Conservation (phyloP, 1,140 invertebrate species). For the Zophobas morio region DNA sequence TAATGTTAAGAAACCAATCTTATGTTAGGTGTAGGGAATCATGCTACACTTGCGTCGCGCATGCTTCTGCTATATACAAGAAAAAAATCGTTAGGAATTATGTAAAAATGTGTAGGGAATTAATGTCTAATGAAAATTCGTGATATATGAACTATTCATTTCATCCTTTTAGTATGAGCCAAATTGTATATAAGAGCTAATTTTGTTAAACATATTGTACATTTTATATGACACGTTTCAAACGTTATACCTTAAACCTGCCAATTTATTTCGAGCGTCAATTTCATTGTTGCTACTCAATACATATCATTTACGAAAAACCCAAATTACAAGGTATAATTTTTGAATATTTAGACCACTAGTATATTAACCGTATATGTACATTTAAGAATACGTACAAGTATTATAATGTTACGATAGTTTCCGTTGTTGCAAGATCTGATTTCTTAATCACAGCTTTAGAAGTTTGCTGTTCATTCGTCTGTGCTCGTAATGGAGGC, state of each 20-base stretch:
- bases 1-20: slow-evolving; percentile 58
- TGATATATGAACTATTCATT: slow-evolving; percentile 39
- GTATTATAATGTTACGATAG: neutral
- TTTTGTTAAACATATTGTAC: slow-evolving; percentile 44
- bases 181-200: slow-evolving; percentile 46
- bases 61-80: slow-evolving; percentile 55
- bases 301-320: slow-evolving; percentile 45
- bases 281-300: slow-evolving; percentile 18
- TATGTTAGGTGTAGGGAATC: slow-evolving; percentile 63
- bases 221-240: slow-evolving; percentile 49
- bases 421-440: neutral
- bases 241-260: slow-evolving; percentile 47
- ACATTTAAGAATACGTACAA: slow-evolving; percentile 23
- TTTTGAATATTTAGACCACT: slow-evolving; percentile 30
- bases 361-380: slow-evolving; percentile 6
- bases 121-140: slow-evolving; percentile 25
- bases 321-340: slow-evolving; percentile 29
- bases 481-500: neutral
- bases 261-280: neutral
- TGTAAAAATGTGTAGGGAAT: slow-evolving; percentile 44
- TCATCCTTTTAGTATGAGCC: slow-evolving; percentile 43
- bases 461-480: neutral
- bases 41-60: slow-evolving; percentile 58
- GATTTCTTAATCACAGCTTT: neutral
- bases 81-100: slow-evolving; percentile 43